Evolutionary conservation across 1,140 invertebrate genomes (phyloP).

Genomic region (Drosophila baimaii): DNA sequence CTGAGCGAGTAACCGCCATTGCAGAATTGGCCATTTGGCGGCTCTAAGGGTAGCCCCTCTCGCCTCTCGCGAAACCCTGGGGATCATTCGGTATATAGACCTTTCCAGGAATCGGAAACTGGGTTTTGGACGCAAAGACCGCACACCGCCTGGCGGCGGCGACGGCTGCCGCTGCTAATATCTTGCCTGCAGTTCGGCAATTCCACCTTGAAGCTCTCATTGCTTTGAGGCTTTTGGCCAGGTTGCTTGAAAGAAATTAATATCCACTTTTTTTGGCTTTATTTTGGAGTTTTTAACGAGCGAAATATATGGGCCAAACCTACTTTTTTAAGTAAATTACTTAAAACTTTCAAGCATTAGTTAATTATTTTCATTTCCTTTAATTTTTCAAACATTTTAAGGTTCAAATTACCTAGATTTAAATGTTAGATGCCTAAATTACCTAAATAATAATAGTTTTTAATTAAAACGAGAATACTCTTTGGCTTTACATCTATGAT

Average conservation of each 20-base stretch:
- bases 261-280: conserved; percentile 13
- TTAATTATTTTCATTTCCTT: too few relatives aligned
- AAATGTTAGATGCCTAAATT: too few relatives aligned
- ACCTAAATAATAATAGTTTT: too few relatives aligned
- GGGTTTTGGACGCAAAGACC: conserved; percentile 20
- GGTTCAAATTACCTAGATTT: too few relatives aligned
- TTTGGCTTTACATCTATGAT: too few relatives aligned
- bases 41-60: neutral
- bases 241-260: conserved; percentile 28
- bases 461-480: too few relatives aligned
- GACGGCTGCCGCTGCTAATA: conserved; percentile 20
- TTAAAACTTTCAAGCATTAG: too few relatives aligned
- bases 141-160: conserved; percentile 42
- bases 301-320: too few relatives aligned
- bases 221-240: conserved; percentile 34
- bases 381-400: too few relatives aligned
- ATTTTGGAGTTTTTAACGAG: neutral
- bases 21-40: conserved; percentile 33
- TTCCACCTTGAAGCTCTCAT: conserved; percentile 28
- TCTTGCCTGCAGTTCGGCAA: conserved; percentile 23
- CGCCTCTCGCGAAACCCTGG: neutral
- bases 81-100: conserved; percentile 13
- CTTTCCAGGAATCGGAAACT: conserved; percentile 50
- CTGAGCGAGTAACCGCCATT: conserved; percentile 38
- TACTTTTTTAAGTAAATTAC: neutral